Evolutionary conservation across 35 echinoderm and acorn worm species (phyloP).

Genomic region (Chiridota heheva): DNA sequence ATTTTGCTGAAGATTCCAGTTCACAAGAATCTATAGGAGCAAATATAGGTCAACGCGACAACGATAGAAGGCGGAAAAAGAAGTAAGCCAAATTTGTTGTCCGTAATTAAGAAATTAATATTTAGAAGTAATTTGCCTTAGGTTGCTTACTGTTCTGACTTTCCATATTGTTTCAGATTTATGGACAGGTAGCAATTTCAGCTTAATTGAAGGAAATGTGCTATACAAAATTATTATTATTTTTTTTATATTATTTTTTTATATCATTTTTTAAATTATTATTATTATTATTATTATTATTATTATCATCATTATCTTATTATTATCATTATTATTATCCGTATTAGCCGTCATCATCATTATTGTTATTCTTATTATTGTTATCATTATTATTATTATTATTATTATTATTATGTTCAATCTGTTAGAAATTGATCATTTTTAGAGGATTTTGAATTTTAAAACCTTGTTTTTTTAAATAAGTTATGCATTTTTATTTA

Average conservation of each 20-base stretch:
- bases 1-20: constrained; percentile 63
- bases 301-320: no score
- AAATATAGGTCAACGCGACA: constrained; percentile 63
- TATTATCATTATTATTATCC: no score
- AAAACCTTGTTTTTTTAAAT: background rate
- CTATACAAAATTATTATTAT: no score
- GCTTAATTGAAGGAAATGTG: no score
- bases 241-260: no score
- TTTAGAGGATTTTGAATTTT: background rate
- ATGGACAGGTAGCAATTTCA: background rate
- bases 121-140: background rate
- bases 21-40: constrained; percentile 69
- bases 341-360: background rate
- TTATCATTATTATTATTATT: background rate
- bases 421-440: background rate
- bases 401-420: no score
- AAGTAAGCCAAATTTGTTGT: constrained; percentile 58
- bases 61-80: constrained; percentile 90
- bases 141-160: background rate
- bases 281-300: background rate
- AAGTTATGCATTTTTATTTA: no score
- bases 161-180: background rate
- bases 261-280: no score
- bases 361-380: no score
- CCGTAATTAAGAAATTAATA: background rate